phyloP scores from a whole-genome alignment of 2,888 invertebrate species.

The Seira musarum region DNA sequence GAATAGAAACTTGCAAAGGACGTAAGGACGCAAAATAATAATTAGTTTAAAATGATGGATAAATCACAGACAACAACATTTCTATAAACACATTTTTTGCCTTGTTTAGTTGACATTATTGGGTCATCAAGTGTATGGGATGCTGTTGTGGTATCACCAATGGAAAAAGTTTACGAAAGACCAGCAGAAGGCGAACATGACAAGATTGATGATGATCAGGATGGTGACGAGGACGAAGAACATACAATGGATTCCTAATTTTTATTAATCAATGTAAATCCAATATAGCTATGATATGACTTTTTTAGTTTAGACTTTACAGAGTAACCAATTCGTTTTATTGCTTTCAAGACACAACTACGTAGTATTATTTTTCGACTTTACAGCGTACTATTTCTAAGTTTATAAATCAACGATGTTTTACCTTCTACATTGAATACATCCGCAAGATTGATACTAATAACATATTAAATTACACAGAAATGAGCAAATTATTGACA shows the following conservation, averaged over 20 bases:
- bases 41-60: background rate
- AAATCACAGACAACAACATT: background rate
- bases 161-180: constrained; percentile 94
- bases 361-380: no score
- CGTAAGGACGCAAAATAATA: constrained; percentile 37
- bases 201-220: constrained; percentile 74
- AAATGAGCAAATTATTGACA: no score
- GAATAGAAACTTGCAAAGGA: constrained; percentile 75
- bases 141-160: constrained; percentile 94
- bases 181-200: constrained; percentile 79
- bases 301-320: no score
- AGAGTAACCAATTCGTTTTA: no score
- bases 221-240: constrained; percentile 77
- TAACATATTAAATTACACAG: no score
- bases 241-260: constrained; percentile 73
- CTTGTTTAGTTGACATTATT: constrained; percentile 76
- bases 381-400: no score
- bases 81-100: background rate
- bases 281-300: no score
- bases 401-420: no score
- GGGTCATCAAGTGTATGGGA: constrained; percentile 97
- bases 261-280: no score
- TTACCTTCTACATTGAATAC: no score
- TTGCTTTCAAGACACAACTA: no score
- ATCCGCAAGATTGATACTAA: no score